These are phyloP conservation scores for Neocloeon triangulifer DNA, from an alignment of 1,140 invertebrate genomes.

Conservation along the genomic window DNA sequence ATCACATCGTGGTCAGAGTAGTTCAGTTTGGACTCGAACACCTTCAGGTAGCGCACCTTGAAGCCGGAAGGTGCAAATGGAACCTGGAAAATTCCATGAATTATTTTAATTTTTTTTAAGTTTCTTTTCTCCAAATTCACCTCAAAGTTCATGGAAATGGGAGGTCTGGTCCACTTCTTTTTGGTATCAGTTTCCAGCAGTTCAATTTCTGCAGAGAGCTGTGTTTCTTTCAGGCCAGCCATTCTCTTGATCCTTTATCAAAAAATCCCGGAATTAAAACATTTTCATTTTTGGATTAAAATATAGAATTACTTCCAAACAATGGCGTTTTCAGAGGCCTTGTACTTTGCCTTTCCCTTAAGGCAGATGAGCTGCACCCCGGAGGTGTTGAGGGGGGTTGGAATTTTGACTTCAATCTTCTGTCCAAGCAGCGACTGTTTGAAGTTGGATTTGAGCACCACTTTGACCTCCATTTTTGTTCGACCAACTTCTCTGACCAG, in stretches of 20 bases:
- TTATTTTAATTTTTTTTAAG: too few species aligned
- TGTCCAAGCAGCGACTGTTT: conserved; percentile 94
- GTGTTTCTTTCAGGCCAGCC: conserved; percentile 99
- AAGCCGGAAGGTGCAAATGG: conserved; percentile 94
- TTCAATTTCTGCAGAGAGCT: conserved; percentile 98
- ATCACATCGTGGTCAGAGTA: conserved; percentile 99
- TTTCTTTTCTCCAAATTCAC: too few species aligned
- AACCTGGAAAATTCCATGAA: conserved; percentile 29
- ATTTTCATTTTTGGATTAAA: background rate
- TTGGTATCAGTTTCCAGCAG: conserved; percentile 96
- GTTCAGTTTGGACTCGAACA: conserved; percentile 98
- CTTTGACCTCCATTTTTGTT: conserved; percentile 99
- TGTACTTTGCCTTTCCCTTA: conserved; percentile 99
- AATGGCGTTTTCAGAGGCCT: conserved; percentile 98
- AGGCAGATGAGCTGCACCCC: conserved; percentile 97
- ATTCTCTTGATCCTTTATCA: conserved; percentile 80
- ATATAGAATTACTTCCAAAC: conserved; percentile 79
- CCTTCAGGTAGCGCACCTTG: conserved; percentile 95
- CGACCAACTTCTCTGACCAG: conserved; percentile 92
- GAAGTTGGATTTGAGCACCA: conserved; percentile 98
- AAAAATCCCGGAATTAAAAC: conserved; percentile 7
- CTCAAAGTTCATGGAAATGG: conserved; percentile 99
- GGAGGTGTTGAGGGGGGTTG: conserved; percentile 95
- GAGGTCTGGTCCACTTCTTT: conserved; percentile 99
- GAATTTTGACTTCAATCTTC: conserved; percentile 98